Percentiles rank a stretch among this genome's conserved stretches.
These are phyloP conservation scores for Otolemur garnettii DNA, from an alignment of 2,113 vertebrate species.

Conservation along the genomic window DNA sequence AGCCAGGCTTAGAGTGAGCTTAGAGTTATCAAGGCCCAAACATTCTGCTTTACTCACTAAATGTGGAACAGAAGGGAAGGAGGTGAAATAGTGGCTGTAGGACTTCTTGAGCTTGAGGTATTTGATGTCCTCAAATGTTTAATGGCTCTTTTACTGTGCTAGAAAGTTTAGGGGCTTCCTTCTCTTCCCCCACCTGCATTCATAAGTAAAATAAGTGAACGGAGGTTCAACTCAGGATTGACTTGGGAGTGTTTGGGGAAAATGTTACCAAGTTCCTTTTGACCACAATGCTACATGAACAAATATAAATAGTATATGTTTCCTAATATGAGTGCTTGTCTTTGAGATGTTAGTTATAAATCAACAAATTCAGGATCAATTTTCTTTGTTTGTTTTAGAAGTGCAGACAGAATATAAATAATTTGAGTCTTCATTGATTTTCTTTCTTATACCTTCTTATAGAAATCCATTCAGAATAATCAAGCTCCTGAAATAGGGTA, in stretches of 20 bases:
- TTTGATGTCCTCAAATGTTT: neutral
- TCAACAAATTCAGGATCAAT: neutral
- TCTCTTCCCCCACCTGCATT: neutral
- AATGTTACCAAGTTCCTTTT: neutral
- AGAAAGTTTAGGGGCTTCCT: neutral
- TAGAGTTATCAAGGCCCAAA: no score
- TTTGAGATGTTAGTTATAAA: conserved; percentile 11
- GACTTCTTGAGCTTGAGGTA: neutral
- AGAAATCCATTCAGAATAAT: neutral
- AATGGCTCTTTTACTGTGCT: neutral
- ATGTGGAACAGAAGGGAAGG: neutral
- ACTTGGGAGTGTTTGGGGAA: neutral
- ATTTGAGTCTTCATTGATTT: conserved; percentile 21
- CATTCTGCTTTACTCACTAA: neutral
- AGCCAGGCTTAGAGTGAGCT: neutral
- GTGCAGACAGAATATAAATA: neutral
- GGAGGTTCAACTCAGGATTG: neutral
- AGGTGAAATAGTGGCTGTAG: neutral
- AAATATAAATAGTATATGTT: neutral
- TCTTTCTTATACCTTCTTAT: neutral
- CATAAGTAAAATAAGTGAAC: conserved; percentile 14
- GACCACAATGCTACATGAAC: neutral
- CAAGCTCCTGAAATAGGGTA: neutral
- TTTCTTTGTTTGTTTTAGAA: conserved; percentile 14
- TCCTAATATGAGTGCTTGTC: neutral